These are phyloP conservation scores for Pimephales promelas DNA, from an alignment of 2,113 vertebrate genomes.

Conservation along the genomic window DNA sequence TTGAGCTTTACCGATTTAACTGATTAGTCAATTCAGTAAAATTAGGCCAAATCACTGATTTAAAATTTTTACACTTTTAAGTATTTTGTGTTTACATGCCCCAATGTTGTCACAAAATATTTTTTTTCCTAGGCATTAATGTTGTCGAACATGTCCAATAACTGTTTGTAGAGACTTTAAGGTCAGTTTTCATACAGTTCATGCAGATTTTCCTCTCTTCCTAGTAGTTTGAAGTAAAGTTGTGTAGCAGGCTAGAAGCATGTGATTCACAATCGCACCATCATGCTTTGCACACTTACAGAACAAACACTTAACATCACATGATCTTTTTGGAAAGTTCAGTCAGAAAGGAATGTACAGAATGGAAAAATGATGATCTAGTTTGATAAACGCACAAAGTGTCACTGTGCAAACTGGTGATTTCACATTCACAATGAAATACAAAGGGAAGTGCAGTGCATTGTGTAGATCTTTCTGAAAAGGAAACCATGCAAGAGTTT, in stretches of 20 bases:
- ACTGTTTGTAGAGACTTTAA: not conserved
- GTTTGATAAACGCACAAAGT: not conserved
- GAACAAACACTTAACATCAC: not conserved
- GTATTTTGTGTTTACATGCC: not conserved
- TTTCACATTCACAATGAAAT: constrained; percentile 34
- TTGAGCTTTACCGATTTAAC: not conserved
- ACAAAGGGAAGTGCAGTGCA: not conserved
- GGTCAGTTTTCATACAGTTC: no score
- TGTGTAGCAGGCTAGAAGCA: not conserved
- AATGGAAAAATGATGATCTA: constrained; percentile 33
- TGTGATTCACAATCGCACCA: not conserved
- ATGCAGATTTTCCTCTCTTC: not conserved
- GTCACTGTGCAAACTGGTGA: not conserved
- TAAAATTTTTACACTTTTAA: not conserved
- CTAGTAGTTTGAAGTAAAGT: not conserved
- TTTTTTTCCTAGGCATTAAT: not conserved
- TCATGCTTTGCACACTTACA: not conserved
- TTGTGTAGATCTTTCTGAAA: not conserved
- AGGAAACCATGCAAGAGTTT: not conserved
- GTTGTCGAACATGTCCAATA: not conserved
- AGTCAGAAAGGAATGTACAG: constrained; percentile 41
- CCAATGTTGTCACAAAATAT: not conserved
- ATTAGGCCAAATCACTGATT: not conserved
- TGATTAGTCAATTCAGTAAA: not conserved
- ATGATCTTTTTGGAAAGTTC: not conserved